Evolutionary conservation across 1,140 invertebrate genomes (phyloP).

Genomic region (Zaprionus vittiger): DNA sequence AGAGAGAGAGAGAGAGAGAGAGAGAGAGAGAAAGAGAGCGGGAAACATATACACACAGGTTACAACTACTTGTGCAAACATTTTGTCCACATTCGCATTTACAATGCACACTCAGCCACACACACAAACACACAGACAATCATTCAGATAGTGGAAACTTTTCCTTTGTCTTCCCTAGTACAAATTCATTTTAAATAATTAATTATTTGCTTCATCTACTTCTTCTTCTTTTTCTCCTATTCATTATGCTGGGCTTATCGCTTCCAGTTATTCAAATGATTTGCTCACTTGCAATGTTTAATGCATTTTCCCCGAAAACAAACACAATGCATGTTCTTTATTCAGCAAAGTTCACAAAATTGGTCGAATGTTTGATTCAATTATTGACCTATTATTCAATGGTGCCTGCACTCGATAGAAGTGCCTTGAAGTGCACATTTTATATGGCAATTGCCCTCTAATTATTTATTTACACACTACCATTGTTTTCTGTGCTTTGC

Average conservation of each 20-base stretch:
- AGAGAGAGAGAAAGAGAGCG: not conserved
- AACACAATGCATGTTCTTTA: constrained; percentile 49
- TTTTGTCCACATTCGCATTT: constrained; percentile 43
- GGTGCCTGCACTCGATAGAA: constrained; percentile 6
- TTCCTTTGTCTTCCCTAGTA: constrained; percentile 52
- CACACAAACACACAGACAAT: constrained; percentile 4
- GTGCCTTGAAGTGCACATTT: constrained; percentile 45
- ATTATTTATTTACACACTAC: constrained; percentile 33
- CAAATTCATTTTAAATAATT: constrained; percentile 64
- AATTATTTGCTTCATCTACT: constrained; percentile 35
- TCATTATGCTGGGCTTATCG: constrained; percentile 10
- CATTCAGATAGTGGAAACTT: not conserved
- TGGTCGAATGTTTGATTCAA: constrained; percentile 44
- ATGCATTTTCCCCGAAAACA: constrained; percentile 62
- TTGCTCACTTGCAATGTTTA: constrained; percentile 59
- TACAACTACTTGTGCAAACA: constrained; percentile 58
- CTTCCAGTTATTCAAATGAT: constrained; percentile 72
- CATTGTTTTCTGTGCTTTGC: constrained; percentile 20
- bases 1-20: not conserved
- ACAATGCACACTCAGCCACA: constrained; percentile 31
- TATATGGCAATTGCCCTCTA: constrained; percentile 18
- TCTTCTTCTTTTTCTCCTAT: not conserved
- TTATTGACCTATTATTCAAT: constrained; percentile 38
- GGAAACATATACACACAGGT: constrained; percentile 30
- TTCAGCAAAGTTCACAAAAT: constrained; percentile 27